Evolutionary conservation across 2,888 invertebrate species (phyloP), one percentile per base, ranked within the genome.

Genomic region (Lasioglossum pauxillum): DNA sequence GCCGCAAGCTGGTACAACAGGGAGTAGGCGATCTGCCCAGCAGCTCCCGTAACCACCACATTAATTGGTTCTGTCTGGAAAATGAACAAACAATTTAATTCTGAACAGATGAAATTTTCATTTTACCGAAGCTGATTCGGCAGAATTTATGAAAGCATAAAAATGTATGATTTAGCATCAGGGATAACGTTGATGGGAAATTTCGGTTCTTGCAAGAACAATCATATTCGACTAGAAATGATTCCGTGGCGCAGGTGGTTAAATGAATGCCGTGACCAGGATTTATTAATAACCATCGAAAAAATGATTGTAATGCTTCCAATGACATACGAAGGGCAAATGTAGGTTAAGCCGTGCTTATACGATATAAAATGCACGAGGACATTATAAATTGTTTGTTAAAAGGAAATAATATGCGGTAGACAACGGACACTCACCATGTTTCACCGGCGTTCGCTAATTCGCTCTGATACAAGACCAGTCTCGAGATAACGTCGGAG

Each of bases 21-120:
- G 3, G 99, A 99, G 95, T 99, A 99, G 85, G 99, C 99, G 92
- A 99, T 99, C 96, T 99, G 99, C 31, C 99, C 99, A 85, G 99
- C 99, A 92, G 99, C 99, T 86, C 99, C 99, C 80, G 99, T 99
- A 49, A 99, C 98, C 85, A 99, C 98, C 90, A 99, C 98, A 96
- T 97, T 97, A 94, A 99, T 97, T 94, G 99, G 98, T 95, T 97
- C 97, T 93, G 97, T 96, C 98, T 98, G 95, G 84, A 80, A 81
- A 69, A 82, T 73, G 41, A 78, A 76, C 16, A 69, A 35, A 12
- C 5, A 49, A 35, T 64, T 35, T 5, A 74, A 76, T 44, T 8
- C 16, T 16, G 74, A 3, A 23, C 5, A 10, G n/a, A 35, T 23
- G 14, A 10, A 75, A 67, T 8, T 53, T 44, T 14, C 12, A 16